phyloP scores from a whole-genome alignment of 2,888 invertebrate genomes.

The Hemithea aestivaria region DNA sequence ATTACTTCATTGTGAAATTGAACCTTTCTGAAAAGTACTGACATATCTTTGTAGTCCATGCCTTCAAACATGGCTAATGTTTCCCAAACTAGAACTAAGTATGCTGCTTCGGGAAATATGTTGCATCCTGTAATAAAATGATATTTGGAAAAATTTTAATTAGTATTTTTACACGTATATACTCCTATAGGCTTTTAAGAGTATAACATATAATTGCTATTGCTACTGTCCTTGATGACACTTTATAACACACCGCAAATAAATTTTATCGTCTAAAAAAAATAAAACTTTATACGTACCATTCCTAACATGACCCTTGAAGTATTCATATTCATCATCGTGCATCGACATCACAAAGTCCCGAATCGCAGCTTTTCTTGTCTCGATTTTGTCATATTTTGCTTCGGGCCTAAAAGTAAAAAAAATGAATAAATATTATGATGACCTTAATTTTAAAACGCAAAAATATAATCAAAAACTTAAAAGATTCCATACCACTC shows the following conservation, averaged over 20 bases:
- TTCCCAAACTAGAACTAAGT: constrained; percentile 68
- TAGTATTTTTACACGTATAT: no score
- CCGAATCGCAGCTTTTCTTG: constrained; percentile 30
- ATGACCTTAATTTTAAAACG: no score
- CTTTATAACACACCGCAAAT: no score
- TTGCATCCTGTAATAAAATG: constrained; percentile 48
- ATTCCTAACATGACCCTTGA: constrained; percentile 35
- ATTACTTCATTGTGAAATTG: constrained; percentile 26
- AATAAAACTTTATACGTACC: no score
- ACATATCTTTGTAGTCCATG: constrained; percentile 41
- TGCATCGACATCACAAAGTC: constrained; percentile 43
- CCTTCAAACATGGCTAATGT: constrained; percentile 60
- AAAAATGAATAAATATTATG: background rate
- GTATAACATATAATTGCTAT: no score
- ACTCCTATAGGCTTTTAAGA: no score
- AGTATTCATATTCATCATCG: constrained; percentile 41
- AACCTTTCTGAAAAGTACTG: constrained; percentile 28
- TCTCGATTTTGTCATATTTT: constrained; percentile 29
- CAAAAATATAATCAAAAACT: no score
- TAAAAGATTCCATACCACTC: constrained; percentile 81
- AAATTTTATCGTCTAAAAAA: no score
- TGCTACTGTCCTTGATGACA: no score
- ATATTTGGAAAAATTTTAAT: no score
- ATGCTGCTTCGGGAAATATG: constrained; percentile 83
- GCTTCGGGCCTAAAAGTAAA: constrained; percentile 38